Percentiles rank a stretch among this genome's conserved stretches.
Evolutionary conservation across 1,140 invertebrate species (phyloP).

Genomic region (Saccostrea echinata): DNA sequence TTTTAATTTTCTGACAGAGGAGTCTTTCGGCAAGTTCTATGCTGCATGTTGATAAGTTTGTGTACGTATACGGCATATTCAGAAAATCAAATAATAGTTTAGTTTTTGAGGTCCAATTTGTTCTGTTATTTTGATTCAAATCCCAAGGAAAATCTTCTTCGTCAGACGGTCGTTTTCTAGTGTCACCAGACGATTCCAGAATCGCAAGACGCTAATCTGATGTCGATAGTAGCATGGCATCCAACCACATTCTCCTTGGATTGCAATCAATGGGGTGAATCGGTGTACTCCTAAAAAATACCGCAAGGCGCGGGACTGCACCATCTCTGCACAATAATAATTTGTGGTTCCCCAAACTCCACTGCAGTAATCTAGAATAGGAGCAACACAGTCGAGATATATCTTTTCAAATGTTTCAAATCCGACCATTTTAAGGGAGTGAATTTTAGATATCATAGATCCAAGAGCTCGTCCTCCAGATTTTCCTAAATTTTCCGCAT

Average conservation of each 20-base stretch:
- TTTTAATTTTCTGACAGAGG: background rate
- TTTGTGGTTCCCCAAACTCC: conserved; percentile 52
- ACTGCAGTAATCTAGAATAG: background rate
- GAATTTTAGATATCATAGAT: background rate
- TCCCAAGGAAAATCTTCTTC: no score
- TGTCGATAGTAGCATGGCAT: conserved; percentile 44
- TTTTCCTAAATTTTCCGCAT: no score
- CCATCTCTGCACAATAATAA: conserved; percentile 48
- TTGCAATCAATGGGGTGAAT: conserved; percentile 52
- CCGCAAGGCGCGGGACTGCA: conserved; percentile 49
- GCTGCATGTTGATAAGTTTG: no score
- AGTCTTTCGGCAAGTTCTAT: no score
- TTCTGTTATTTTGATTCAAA: no score
- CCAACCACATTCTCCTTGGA: conserved; percentile 52
- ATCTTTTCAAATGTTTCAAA: conserved; percentile 4
- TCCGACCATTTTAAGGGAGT: background rate
- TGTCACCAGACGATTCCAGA: no score
- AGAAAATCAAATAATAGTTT: no score
- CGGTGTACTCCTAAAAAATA: conserved; percentile 56
- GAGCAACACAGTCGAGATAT: background rate
- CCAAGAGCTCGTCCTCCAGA: no score
- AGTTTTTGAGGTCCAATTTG: background rate
- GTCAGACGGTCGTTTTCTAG: no score
- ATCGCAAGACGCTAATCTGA: conserved; percentile 45
- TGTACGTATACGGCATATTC: no score